Percentiles rank a stretch among this genome's conserved stretches.
Evolutionary conservation across 2,888 invertebrate species (phyloP).

Genomic region (Schizotus pectinicornis): DNA sequence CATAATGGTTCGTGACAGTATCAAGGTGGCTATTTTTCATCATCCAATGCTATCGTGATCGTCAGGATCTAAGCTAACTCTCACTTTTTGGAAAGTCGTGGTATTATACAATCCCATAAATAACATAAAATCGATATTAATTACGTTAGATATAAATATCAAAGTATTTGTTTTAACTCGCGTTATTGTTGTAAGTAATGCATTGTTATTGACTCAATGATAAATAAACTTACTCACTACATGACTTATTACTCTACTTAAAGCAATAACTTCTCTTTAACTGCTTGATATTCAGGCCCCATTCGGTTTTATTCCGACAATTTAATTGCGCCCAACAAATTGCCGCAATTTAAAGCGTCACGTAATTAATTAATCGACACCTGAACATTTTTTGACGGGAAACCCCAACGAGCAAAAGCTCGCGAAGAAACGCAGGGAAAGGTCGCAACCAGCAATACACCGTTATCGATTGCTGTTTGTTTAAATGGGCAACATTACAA

Average conservation of each 20-base stretch:
- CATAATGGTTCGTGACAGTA: slow-evolving; percentile 44
- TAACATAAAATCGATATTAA: slow-evolving; percentile 33
- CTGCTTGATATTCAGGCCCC: slow-evolving; percentile 24
- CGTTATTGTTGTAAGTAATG: slow-evolving; percentile 16
- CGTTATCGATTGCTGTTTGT: too few species aligned
- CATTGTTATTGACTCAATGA: slow-evolving; percentile 18
- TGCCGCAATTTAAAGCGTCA: background rate
- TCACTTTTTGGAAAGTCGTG: slow-evolving; percentile 44
- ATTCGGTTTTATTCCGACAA: slow-evolving; percentile 3
- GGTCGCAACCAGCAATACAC: slow-evolving; percentile 9
- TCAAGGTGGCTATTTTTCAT: slow-evolving; percentile 46
- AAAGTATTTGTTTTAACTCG: slow-evolving; percentile 18
- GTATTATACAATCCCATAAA: slow-evolving; percentile 32
- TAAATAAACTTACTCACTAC: slow-evolving; percentile 21
- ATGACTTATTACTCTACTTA: slow-evolving; percentile 25
- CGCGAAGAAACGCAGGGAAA: background rate
- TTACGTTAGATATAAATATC: slow-evolving; percentile 33
- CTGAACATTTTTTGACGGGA: background rate
- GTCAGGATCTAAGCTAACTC: slow-evolving; percentile 37
- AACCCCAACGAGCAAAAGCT: background rate
- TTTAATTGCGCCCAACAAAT: slow-evolving; percentile 7
- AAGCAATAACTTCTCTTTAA: slow-evolving; percentile 27
- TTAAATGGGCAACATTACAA: too few species aligned
- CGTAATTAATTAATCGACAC: background rate
- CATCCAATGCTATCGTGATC: slow-evolving; percentile 38